Base-by-base conservation (phyloP, 1,140 invertebrate species). In the Heterodera carotae region DNA sequence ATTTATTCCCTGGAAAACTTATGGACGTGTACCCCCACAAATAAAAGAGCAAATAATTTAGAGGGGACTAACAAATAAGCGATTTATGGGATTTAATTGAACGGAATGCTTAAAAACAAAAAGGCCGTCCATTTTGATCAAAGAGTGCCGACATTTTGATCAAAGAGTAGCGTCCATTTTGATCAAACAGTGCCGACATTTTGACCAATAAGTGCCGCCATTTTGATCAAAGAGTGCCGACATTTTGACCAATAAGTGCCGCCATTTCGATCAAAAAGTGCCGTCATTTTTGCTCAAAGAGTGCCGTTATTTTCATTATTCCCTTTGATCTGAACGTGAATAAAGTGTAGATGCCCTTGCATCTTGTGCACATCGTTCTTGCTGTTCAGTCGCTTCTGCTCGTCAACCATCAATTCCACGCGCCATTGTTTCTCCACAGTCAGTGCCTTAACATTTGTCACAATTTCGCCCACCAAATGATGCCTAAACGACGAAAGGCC, bases 291-390 rank as follows among this genome's bases (percentile, higher is more conserved):
- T n/a, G n/a, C n/a, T n/a, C n/a, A n/a, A n/a, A n/a, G n/a, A n/a
- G n/a, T n/a, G n/a, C n/a, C n/a, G n/a, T n/a, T n/a, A n/a, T n/a
- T n/a, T n/a, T n/a, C n/a, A n/a, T 56, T 18, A 56, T 56, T 4
- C 18, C 18, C 48, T 56, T 66, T 66, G 18, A 66, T 15, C 62
- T 29, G 27, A n/a, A 66, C 62, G 33, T 66, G 33, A 22, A 66
- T 66, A 5, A 66, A 66, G 62, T 66, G 62, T 10, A 66, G 25
- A 6, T 66, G 62, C 15, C 62, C 62, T 27, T 66, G n/a, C 33
- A 22, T 66, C 29, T 34, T 29, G 62, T 66, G 22, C 29, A 66
- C 22, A 27, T 66, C 62, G 29, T 66, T 12, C 22, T 27, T 66
- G 8, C 25, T n/a, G n/a, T n/a, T 34, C n/a, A 29, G 29, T 66